Conservation (phyloP, 2,888 invertebrate genomes). For the Apantesis nais region DNA sequence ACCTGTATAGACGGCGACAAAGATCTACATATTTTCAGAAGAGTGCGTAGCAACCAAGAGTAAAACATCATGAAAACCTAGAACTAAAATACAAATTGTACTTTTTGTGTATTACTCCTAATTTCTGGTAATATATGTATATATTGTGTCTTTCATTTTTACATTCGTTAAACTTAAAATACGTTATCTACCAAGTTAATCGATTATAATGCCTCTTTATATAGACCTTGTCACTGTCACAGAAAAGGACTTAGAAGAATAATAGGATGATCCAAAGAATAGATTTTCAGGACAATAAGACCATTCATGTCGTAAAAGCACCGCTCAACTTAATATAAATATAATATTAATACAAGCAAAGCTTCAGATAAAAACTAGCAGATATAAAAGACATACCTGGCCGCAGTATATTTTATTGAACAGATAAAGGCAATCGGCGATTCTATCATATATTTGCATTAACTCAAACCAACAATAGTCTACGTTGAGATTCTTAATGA, state of each 20-base stretch:
- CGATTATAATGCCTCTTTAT: too few relatives aligned
- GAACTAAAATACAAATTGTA: conserved; percentile 19
- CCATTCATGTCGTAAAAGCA: neutral
- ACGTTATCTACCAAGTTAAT: too few relatives aligned
- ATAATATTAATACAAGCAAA: neutral
- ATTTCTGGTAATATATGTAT: too few relatives aligned
- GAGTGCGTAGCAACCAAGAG: conserved; percentile 61
- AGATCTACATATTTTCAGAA: conserved; percentile 62
- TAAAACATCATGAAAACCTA: conserved; percentile 67
- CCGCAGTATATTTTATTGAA: conserved; percentile 67
- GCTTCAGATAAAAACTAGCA: too few relatives aligned
- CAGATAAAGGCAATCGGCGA: conserved; percentile 61
- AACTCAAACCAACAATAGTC: conserved; percentile 67
- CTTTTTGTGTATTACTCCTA: too few relatives aligned
- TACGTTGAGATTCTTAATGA: conserved; percentile 38
- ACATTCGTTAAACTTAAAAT: too few relatives aligned
- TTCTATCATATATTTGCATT: conserved; percentile 72
- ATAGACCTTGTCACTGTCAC: neutral
- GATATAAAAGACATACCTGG: conserved; percentile 60
- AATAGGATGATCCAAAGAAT: neutral
- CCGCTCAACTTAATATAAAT: neutral
- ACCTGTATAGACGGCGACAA: conserved; percentile 67
- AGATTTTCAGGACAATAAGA: neutral
- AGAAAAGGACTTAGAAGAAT: neutral
- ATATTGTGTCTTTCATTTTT: neutral